Percentiles rank a stretch among this genome's conserved stretches.
Conservation (phyloP, 1,140 invertebrate genomes). For the Leptestheria dahalacensis region DNA sequence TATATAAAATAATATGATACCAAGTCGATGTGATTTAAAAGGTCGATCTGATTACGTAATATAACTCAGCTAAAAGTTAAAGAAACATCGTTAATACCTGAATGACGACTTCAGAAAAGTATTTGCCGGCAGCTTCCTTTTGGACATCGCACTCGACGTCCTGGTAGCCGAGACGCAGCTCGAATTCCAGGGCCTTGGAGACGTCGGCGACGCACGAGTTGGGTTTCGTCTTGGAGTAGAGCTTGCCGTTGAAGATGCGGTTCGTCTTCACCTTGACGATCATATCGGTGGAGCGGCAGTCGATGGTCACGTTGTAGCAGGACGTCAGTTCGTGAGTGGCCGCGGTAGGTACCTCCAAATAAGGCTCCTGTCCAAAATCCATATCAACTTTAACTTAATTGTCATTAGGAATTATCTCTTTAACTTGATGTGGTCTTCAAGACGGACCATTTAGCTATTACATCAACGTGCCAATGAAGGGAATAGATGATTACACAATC, state of each 20-base stretch:
- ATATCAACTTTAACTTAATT: no score
- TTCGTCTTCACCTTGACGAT: conserved; percentile 34
- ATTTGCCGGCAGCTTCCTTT: conserved; percentile 29
- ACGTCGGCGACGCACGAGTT: conserved; percentile 35
- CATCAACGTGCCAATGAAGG: not conserved
- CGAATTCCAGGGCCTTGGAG: conserved; percentile 28
- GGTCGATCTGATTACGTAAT: no score
- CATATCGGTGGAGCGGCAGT: conserved; percentile 35
- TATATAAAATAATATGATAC: no score
- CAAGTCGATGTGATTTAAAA: no score
- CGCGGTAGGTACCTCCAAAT: conserved; percentile 31
- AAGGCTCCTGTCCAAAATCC: conserved; percentile 35
- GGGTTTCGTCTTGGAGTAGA: conserved; percentile 35
- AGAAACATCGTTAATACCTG: conserved; percentile 19
- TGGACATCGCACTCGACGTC: conserved; percentile 31
- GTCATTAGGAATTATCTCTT: not conserved
- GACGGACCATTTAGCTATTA: not conserved
- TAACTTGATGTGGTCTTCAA: not conserved
- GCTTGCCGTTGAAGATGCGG: conserved; percentile 37
- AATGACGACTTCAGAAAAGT: conserved; percentile 28
- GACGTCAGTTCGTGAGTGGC: conserved; percentile 35
- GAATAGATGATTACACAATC: not conserved
- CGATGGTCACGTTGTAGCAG: conserved; percentile 36
- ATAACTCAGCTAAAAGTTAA: not conserved
- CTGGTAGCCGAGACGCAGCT: conserved; percentile 30